phyloP scores from a whole-genome alignment of 2,113 vertebrate genomes.

The Spea bombifrons region DNA sequence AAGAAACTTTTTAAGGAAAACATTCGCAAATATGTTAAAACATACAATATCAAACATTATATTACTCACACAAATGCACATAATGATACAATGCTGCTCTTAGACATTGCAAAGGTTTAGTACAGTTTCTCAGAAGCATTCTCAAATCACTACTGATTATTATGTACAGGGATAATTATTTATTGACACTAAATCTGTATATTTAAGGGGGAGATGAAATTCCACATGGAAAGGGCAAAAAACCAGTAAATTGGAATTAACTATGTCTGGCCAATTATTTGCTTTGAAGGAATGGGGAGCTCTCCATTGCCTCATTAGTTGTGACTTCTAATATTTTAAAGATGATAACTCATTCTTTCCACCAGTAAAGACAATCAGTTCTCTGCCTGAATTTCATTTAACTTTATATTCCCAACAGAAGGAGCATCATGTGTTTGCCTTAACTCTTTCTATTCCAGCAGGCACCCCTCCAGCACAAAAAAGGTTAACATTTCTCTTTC shows the following conservation, averaged over 20 bases:
- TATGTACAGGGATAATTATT: constrained; percentile 4
- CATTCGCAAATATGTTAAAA: too few relatives aligned
- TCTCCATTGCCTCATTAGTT: background rate
- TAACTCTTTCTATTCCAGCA: background rate
- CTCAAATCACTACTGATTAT: background rate
- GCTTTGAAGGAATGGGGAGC: background rate
- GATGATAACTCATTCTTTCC: constrained; percentile 50
- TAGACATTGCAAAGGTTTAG: background rate
- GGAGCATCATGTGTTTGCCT: background rate
- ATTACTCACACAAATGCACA: background rate
- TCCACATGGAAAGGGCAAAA: background rate
- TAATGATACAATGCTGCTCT: background rate
- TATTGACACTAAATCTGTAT: background rate
- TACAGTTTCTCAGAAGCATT: background rate
- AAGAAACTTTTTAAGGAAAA: too few relatives aligned
- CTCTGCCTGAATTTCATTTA: constrained; percentile 43
- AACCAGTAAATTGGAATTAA: background rate
- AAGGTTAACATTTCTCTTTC: too few relatives aligned
- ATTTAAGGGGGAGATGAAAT: background rate
- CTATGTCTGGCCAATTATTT: background rate
- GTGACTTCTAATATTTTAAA: constrained; percentile 27
- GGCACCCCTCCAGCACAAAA: too few relatives aligned
- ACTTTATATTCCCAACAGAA: constrained; percentile 1
- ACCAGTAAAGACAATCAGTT: constrained; percentile 49
- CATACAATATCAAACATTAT: background rate